Conservation (phyloP, 2,113 vertebrate species). For the Hippopotamus amphibius region DNA sequence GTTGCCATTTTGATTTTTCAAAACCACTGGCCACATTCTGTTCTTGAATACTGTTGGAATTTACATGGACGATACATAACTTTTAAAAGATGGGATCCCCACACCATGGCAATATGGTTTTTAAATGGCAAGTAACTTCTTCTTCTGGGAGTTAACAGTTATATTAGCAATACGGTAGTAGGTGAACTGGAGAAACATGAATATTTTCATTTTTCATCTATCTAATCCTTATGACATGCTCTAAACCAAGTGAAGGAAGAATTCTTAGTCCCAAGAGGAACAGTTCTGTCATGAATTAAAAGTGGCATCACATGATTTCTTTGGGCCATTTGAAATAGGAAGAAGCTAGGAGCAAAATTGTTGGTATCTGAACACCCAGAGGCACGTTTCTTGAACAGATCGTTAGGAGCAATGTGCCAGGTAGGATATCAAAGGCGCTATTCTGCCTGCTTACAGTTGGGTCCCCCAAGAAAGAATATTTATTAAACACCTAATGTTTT, state of each 20-base stretch:
- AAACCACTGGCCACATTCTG: slow-evolving; percentile 65
- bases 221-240: neutral
- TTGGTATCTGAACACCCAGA: neutral
- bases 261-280: neutral
- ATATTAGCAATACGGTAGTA: neutral
- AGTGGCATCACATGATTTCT: neutral
- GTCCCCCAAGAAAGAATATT: neutral
- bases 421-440: neutral
- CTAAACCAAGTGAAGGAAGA: slow-evolving; percentile 15
- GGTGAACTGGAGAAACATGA: neutral
- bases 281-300: neutral
- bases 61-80: slow-evolving; percentile 53
- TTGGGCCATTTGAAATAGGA: neutral
- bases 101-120: neutral
- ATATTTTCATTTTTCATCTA: neutral
- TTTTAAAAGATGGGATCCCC: slow-evolving; percentile 46
- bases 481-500: neutral
- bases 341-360: neutral
- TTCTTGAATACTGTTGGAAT: slow-evolving; percentile 64
- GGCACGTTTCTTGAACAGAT: neutral
- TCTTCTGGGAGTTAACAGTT: neutral
- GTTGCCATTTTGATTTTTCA: slow-evolving; percentile 70
- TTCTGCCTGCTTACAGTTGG: neutral
- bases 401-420: neutral
- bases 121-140: slow-evolving; percentile 38